Conservation (phyloP, 2,888 invertebrate species). For the Hirtodrosophila alboralis region DNA sequence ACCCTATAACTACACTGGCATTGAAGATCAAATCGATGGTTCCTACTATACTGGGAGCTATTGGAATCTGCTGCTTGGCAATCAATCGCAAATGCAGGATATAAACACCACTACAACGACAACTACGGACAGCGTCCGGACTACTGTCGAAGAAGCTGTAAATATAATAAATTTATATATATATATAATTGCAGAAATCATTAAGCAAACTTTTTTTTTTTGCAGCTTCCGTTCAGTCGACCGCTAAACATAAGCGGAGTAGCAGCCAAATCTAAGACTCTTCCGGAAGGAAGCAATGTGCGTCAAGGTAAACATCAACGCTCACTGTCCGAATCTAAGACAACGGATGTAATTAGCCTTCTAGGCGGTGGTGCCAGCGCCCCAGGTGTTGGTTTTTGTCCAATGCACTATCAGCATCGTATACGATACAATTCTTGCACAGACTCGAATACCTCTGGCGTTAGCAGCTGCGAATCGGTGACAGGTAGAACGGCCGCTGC, state of each 20-base stretch:
- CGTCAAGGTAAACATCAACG: conserved; percentile 86
- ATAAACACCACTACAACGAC: conserved; percentile 76
- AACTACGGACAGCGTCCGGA: conserved; percentile 75
- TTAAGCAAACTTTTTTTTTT: neutral
- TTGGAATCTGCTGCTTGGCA: conserved; percentile 78
- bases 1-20: conserved; percentile 82
- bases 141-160: conserved; percentile 58
- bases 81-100: conserved; percentile 63
- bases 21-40: conserved; percentile 83
- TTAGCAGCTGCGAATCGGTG: conserved; percentile 92
- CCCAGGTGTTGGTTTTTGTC: conserved; percentile 31
- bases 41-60: conserved; percentile 82
- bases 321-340: conserved; percentile 89
- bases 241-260: conserved; percentile 20
- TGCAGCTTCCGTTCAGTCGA: conserved; percentile 20
- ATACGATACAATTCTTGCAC: conserved; percentile 87
- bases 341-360: conserved; percentile 86
- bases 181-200: conserved; percentile 29
- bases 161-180: conserved; percentile 11
- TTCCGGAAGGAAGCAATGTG: conserved; percentile 85
- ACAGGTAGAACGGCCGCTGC: conserved; percentile 87
- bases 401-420: conserved; percentile 83
- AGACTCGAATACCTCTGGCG: conserved; percentile 93
- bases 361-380: conserved; percentile 55
- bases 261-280: conserved; percentile 84